Conservation (phyloP, 2,797 vertebrate species). For the Apogon talboti region DNA sequence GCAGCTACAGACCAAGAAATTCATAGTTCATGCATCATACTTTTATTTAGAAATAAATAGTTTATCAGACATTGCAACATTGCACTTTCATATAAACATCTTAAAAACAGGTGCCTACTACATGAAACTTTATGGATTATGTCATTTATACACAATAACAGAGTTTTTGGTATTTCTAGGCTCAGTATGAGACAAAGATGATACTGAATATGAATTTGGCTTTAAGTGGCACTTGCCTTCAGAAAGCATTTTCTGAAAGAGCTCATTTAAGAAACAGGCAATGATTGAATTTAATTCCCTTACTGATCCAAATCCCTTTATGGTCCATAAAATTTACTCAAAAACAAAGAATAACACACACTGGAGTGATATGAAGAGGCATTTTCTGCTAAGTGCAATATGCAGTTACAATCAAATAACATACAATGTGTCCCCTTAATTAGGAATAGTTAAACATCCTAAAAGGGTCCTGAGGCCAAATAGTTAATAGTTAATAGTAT, state of each 20-base stretch:
- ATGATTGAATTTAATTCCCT: neutral
- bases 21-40: neutral
- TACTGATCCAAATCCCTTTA: neutral
- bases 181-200: neutral
- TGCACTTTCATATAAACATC: neutral
- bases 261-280: slow-evolving; percentile 9
- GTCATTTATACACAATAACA: neutral
- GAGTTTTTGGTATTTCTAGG: slow-evolving; percentile 39
- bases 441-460: too few species aligned
- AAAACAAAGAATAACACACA: neutral
- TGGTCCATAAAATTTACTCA: neutral
- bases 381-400: neutral
- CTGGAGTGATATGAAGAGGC: slow-evolving; percentile 3
- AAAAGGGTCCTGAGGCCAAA: too few species aligned
- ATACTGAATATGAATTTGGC: neutral
- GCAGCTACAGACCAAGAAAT: neutral
- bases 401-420: neutral
- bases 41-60: slow-evolving; percentile 53
- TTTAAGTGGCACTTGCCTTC: slow-evolving; percentile 7
- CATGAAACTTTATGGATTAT: neutral
- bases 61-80: slow-evolving; percentile 10
- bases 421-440: too few species aligned
- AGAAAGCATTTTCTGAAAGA: slow-evolving; percentile 6
- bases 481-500: too few species aligned
- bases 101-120: neutral